These are phyloP conservation scores for Lipophrys pholis DNA, from an alignment of 2,113 vertebrate species.

Conservation along the genomic window DNA sequence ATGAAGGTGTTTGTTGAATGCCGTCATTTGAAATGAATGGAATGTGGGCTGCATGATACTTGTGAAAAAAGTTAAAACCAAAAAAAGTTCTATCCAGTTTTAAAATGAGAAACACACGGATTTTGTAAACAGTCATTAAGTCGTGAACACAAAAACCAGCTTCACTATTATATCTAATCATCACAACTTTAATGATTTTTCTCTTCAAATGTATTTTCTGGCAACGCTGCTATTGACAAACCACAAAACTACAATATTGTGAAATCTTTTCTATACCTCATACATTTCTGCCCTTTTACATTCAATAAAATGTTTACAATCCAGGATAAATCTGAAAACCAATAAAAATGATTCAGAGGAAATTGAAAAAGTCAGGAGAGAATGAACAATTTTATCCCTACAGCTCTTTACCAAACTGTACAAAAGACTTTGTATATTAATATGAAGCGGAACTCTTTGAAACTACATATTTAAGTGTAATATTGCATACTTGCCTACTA, in stretches of 20 bases:
- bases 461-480: neutral
- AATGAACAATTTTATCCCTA: neutral
- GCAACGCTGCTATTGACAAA: neutral
- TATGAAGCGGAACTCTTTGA: neutral
- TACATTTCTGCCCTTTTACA: neutral
- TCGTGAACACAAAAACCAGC: too few relatives aligned
- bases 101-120: too few relatives aligned
- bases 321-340: neutral
- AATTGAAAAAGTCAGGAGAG: neutral
- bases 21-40: too few relatives aligned
- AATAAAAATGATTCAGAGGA: neutral
- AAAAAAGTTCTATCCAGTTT: too few relatives aligned
- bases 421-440: neutral
- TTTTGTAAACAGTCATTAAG: neutral
- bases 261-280: neutral
- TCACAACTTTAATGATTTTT: neutral
- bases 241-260: neutral
- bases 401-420: neutral
- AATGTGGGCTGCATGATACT: too few relatives aligned
- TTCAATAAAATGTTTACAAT: neutral
- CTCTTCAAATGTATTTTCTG: too few relatives aligned
- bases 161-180: neutral
- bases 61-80: too few relatives aligned
- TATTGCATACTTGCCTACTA: constrained; percentile 5
- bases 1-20: too few relatives aligned